Evolutionary conservation across 2,888 invertebrate genomes (phyloP).

Genomic region (Drosophila monieri): DNA sequence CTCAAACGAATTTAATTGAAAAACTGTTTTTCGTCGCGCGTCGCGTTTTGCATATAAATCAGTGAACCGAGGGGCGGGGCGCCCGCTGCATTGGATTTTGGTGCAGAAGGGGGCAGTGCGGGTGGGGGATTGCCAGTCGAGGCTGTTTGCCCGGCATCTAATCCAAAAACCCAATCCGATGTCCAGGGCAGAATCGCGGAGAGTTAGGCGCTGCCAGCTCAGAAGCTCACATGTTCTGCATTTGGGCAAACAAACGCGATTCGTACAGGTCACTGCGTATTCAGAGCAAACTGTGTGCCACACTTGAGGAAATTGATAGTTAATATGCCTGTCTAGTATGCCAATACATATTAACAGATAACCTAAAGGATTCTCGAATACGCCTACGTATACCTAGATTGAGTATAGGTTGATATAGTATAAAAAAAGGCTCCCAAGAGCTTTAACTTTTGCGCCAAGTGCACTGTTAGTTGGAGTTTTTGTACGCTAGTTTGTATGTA

Average conservation of each 20-base stretch:
- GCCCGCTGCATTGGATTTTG: slow-evolving; percentile 15
- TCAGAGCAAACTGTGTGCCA: slow-evolving; percentile 52
- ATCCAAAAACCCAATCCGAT: slow-evolving; percentile 26
- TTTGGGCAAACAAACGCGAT: slow-evolving; percentile 76
- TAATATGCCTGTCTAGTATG: too few species aligned
- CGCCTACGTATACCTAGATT: too few species aligned
- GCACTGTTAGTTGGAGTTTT: slow-evolving; percentile 1
- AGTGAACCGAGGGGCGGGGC: slow-evolving; percentile 38
- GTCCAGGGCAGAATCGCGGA: slow-evolving; percentile 49
- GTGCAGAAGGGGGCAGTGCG: slow-evolving; percentile 5
- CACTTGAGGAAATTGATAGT: not conserved
- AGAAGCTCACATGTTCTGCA: slow-evolving; percentile 57
- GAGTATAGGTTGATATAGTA: too few species aligned
- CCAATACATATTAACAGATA: too few species aligned
- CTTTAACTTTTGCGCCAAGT: not conserved
- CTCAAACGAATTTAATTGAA: slow-evolving; percentile 76
- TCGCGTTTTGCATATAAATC: slow-evolving; percentile 77
- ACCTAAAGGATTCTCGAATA: too few species aligned
- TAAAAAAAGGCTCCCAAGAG: too few species aligned
- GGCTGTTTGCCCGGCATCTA: slow-evolving; percentile 29
- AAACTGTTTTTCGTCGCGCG: slow-evolving; percentile 64
- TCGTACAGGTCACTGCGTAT: slow-evolving; percentile 73
- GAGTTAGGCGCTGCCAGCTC: slow-evolving; percentile 46
- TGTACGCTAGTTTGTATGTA: slow-evolving; percentile 1
- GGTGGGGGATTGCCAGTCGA: slow-evolving; percentile 19